A percentile compares a stretch with the other conserved stretches of the same genome.
Evolutionary conservation across 2,797 vertebrate genomes (phyloP).

Genomic region (Poeciliopsis presidionis): DNA sequence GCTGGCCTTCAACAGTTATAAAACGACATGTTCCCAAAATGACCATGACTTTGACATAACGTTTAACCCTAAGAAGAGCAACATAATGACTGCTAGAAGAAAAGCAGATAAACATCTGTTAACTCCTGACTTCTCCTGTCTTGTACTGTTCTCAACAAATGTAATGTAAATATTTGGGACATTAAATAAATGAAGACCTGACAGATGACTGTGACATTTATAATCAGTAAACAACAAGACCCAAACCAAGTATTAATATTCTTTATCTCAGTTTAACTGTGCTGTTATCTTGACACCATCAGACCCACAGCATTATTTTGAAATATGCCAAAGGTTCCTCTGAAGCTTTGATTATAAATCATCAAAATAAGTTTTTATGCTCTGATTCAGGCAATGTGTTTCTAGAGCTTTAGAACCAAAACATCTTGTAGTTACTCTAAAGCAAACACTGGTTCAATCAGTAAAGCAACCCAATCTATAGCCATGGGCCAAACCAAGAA

Average conservation of each 20-base stretch:
- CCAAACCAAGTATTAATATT: neutral
- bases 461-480: neutral
- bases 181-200: too few relatives aligned
- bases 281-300: neutral
- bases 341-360: neutral
- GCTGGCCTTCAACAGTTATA: too few relatives aligned
- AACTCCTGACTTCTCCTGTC: too few relatives aligned
- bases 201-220: too few relatives aligned
- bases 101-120: too few relatives aligned
- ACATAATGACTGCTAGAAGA: too few relatives aligned
- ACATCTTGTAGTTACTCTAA: neutral
- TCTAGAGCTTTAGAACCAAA: neutral
- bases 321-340: neutral
- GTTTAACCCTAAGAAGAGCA: too few relatives aligned
- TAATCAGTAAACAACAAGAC: neutral
- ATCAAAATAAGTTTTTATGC: neutral
- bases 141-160: too few relatives aligned
- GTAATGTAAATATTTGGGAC: too few relatives aligned
- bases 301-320: neutral
- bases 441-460: neutral
- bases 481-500: neutral
- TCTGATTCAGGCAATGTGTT: neutral
- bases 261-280: neutral
- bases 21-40: too few relatives aligned
- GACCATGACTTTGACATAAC: too few relatives aligned